phyloP scores from a whole-genome alignment of 2,888 invertebrate species.

The Tetramorium bicarinatum region DNA sequence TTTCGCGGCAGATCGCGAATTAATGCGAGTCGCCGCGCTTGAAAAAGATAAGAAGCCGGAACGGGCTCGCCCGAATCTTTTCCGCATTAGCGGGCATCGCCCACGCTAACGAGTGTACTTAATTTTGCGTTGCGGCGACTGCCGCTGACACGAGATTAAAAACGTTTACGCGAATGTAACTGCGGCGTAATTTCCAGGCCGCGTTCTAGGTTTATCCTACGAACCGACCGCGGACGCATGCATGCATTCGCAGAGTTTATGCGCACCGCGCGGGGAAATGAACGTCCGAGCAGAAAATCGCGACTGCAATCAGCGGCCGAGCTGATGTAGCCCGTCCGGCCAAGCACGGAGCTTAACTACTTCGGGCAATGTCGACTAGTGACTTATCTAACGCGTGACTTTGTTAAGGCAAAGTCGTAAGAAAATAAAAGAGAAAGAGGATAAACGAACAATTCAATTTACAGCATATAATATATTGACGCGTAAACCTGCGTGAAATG shows the following conservation, averaged over 20 bases:
- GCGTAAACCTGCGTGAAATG: neutral
- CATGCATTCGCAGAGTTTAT: slow-evolving; percentile 39
- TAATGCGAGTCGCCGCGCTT: slow-evolving; percentile 69
- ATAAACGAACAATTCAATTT: neutral
- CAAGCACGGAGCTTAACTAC: slow-evolving; percentile 42
- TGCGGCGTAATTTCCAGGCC: slow-evolving; percentile 70
- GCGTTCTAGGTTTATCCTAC: slow-evolving; percentile 29
- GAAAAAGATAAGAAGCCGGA: slow-evolving; percentile 72
- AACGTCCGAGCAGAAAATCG: slow-evolving; percentile 50
- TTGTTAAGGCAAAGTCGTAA: neutral
- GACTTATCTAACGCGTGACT: neutral
- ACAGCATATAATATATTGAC: neutral
- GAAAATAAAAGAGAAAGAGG: neutral
- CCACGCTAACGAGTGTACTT: slow-evolving; percentile 82
- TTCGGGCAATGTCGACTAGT: neutral
- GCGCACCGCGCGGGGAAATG: slow-evolving; percentile 35
- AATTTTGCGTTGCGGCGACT: slow-evolving; percentile 78
- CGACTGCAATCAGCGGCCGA: slow-evolving; percentile 38
- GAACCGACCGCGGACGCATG: neutral
- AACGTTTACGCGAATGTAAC: slow-evolving; percentile 78
- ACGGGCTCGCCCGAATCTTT: slow-evolving; percentile 75
- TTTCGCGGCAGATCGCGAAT: slow-evolving; percentile 66
- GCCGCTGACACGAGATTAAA: slow-evolving; percentile 81
- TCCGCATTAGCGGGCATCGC: slow-evolving; percentile 80
- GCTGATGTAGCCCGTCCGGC: slow-evolving; percentile 31